Base-by-base conservation (phyloP, 1,140 invertebrate genomes). In the Sarcophaga bullata region DNA sequence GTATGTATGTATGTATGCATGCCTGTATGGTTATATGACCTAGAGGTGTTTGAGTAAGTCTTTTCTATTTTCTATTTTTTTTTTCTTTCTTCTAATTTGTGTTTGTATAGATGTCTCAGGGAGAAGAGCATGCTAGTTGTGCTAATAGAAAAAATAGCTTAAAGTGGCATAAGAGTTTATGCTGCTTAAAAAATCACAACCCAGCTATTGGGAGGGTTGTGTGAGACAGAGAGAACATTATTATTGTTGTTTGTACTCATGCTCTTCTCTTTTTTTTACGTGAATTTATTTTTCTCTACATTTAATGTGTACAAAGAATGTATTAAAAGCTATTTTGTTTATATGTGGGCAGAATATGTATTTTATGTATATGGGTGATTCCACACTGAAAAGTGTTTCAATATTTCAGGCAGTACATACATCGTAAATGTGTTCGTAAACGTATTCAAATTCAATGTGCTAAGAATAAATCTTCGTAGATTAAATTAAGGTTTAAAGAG, bases 91-190 rank as follows among this genome's bases (percentile, higher is more conserved):
- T 37, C 25, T 37, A 37, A 37, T 37, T 37, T 37, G 25, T 37
- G 25, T 37, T 37, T 37, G 25, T 37, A 37, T 37, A 37, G 25
- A 4, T 37, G 25, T 37, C 25, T 37, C 25, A 37, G 25, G 6
- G 15, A 58, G 54, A 37, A 58, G 54, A 58, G 54, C n/a, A 3
- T 58, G 13, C 13, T 58, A 58, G 13, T 25, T 68, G 8, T 68
- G 62, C n/a, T 68, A 68, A 68, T 68, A 47, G 73, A 78, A 78
- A 72, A 78, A 78, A 78, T 78, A 78, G 75, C 48, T 78, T 50
- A 25, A 78, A 78, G 75, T 48, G 48, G 75, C 75, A 78, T 52
- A 78, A 78, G 75, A 78, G 75, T 78, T 78, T 50, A 78, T 50
- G 19, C 52, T 78, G 47, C 48, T 78, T 15, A 47, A 48, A 46